Base-by-base conservation (phyloP, 2,797 vertebrate genomes). In the Sardinella longiceps region DNA sequence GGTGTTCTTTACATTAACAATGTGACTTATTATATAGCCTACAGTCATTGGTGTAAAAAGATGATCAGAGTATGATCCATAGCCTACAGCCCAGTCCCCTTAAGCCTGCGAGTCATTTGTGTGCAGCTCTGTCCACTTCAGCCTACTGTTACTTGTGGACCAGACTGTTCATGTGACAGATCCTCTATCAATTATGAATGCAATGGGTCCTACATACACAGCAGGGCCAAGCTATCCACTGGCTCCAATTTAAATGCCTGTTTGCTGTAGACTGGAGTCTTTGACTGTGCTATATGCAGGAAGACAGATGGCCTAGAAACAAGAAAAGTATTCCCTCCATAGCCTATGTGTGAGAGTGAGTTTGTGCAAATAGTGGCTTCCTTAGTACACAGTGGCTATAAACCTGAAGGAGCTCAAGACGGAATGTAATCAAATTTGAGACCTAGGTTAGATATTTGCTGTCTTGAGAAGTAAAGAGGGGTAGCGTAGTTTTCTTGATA, bases 141-240 rank as follows among this genome's bases (percentile, higher is more conserved):
- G n/a, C n/a, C 7, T 70, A 12, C 63, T 33, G 28, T 70, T 70
- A 37, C 30, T 33, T 37, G 28, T 70, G 63, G 63, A 37, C 30
- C 63, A 37, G 28, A 30, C 30, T 37, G 63, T 85, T 70, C 15
- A 82, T 88, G 81, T 85, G 85, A 86, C 86, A 50, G 37, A 63
- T 45, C 66, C 81, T 88, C 81, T 88, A 87, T 90, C 63, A 50
- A 88, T 89, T 89, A 91, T 91, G 80, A 81, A 90, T 90, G 87
- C 53, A 63, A 30, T 48, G 63, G 86, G 60, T 83, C 46, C 86
- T 43, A 84, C 33, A 70, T 50, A 14, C 70, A 30, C 45, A 28
- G 43, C 80, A 53, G 80, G 28, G 23, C 25, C 46, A 81, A 81
- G 48, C 25, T 48, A 81, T 85, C 33, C 82, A 81, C 63, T 82